phyloP scores from a whole-genome alignment of 2,888 invertebrate species.

The Melieria crassipennis region DNA sequence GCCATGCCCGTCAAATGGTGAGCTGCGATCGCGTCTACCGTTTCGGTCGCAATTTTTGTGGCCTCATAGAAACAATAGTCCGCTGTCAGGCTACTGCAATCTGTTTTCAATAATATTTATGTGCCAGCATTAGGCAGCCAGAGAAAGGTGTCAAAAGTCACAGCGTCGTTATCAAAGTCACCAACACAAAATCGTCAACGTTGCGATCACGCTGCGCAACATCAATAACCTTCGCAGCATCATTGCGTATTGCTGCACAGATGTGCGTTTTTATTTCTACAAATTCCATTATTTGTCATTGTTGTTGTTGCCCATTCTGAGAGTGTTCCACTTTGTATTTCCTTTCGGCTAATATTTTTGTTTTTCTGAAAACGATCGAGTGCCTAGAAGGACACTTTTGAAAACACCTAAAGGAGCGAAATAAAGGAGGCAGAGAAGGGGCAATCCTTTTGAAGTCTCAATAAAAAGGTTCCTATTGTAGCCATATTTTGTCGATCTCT shows the following conservation, averaged over 20 bases:
- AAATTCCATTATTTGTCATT: not conserved
- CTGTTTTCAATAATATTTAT: too few species aligned
- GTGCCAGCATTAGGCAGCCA: too few species aligned
- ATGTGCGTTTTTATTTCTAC: not conserved
- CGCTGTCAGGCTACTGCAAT: too few species aligned
- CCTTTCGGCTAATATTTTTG: too few species aligned
- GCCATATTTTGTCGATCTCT: constrained; percentile 53
- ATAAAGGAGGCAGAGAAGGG: not conserved
- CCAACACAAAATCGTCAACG: not conserved
- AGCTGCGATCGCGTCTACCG: too few species aligned
- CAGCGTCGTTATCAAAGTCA: not conserved
- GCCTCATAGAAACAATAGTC: too few species aligned
- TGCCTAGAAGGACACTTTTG: too few species aligned
- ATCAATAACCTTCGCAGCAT: not conserved
- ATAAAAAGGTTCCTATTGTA: constrained; percentile 55
- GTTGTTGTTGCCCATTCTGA: not conserved
- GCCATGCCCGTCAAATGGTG: too few species aligned
- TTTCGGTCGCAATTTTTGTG: too few species aligned
- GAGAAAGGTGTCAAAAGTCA: constrained; percentile 13
- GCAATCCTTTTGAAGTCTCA: constrained; percentile 35
- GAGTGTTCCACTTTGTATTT: too few species aligned
- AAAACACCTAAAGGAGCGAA: not conserved
- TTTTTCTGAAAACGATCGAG: too few species aligned
- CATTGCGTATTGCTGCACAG: not conserved
- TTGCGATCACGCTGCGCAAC: not conserved